These are phyloP conservation scores for Rhinella marina DNA, from an alignment of 2,797 vertebrate species.

Conservation along the genomic window DNA sequence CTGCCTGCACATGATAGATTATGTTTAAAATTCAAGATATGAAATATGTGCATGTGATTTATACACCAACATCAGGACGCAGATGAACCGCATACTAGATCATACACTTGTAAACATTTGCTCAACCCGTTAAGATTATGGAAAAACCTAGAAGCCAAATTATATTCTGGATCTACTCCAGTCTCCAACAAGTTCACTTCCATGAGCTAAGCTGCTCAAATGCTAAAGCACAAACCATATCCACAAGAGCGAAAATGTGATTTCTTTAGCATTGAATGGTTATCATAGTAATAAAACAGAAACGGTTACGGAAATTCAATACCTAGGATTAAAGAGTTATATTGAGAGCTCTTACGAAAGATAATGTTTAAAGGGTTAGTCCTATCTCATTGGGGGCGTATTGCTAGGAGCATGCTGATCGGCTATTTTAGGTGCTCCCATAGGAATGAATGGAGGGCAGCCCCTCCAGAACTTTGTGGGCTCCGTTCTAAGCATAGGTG, in stretches of 20 bases:
- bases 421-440: no score
- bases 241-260: background rate
- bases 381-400: no score
- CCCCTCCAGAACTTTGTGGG: no score
- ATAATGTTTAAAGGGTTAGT: no score
- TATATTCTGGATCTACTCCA: slow-evolving; percentile 30
- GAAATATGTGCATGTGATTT: slow-evolving; percentile 17
- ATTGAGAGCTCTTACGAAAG: no score
- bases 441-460: no score
- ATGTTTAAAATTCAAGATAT: slow-evolving; percentile 18
- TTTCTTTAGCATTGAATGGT: background rate
- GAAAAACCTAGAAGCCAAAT: slow-evolving; percentile 31
- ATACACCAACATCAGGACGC: slow-evolving; percentile 3
- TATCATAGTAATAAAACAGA: no score
- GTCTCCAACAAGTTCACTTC: slow-evolving; percentile 5
- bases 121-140: slow-evolving; percentile 36
- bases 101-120: slow-evolving; percentile 31
- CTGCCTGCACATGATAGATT: slow-evolving; percentile 15
- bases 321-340: no score
- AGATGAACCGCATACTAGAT: slow-evolving; percentile 22
- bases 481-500: no score
- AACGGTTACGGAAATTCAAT: no score
- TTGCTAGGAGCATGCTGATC: no score
- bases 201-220: background rate
- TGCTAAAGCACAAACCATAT: background rate